phyloP scores from a whole-genome alignment of 1,140 invertebrate genomes.

The Diabrotica virgifera region DNA sequence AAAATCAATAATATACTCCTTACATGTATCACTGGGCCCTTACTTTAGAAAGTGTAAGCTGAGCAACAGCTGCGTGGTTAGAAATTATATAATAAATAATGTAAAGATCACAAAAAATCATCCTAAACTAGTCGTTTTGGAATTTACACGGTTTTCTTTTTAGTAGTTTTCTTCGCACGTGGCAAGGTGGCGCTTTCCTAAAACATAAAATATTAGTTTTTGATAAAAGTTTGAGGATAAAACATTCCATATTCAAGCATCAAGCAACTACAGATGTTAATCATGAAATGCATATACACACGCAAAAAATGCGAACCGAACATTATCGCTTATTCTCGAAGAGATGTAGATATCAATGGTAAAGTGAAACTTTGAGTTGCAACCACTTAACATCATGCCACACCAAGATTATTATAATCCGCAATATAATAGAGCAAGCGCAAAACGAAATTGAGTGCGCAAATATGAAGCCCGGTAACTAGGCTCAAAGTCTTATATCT shows the following conservation, averaged over 20 bases:
- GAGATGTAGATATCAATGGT: too few relatives aligned
- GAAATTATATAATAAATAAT: not conserved
- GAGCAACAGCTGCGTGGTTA: not conserved
- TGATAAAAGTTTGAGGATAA: not conserved
- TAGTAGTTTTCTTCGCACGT: conserved; percentile 43
- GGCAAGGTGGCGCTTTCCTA: conserved; percentile 47
- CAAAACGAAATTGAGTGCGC: too few relatives aligned
- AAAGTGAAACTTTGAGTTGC: too few relatives aligned
- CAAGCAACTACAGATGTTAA: not conserved
- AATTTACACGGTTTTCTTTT: conserved; percentile 44
- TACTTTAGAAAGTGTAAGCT: not conserved
- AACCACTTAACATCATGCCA: too few relatives aligned
- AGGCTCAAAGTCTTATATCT: too few relatives aligned
- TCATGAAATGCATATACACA: too few relatives aligned
- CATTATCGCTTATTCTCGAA: too few relatives aligned
- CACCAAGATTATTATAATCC: too few relatives aligned
- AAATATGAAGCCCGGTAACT: too few relatives aligned
- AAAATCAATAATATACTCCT: not conserved
- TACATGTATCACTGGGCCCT: not conserved
- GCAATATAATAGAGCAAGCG: too few relatives aligned
- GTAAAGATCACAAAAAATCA: not conserved
- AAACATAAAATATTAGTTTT: conserved; percentile 31
- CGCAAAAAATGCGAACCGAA: too few relatives aligned
- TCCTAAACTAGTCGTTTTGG: conserved; percentile 1
- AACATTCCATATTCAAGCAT: not conserved